phyloP scores from a whole-genome alignment of 2,113 vertebrate genomes.

The Spermophilus dauricus region DNA sequence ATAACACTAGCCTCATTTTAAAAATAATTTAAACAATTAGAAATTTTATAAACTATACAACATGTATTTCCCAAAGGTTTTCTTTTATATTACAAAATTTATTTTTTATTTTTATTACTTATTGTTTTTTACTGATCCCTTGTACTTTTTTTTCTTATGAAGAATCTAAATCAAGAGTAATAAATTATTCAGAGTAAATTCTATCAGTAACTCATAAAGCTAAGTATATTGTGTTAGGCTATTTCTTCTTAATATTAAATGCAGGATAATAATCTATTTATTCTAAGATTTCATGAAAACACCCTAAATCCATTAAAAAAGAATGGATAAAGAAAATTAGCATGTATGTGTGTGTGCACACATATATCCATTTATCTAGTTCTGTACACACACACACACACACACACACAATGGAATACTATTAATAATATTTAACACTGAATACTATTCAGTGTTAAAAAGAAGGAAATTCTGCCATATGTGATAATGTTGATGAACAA shows the following conservation, averaged over 20 bases:
- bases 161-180: not conserved
- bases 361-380: no score
- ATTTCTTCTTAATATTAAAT: not conserved
- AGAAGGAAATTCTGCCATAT: not conserved
- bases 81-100: not conserved
- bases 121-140: no score
- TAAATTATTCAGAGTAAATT: conserved; percentile 1
- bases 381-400: no score
- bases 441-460: not conserved
- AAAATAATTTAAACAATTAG: not conserved
- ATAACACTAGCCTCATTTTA: not conserved
- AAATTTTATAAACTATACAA: not conserved
- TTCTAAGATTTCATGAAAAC: not conserved
- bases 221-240: not conserved
- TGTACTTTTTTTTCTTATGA: not conserved
- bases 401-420: not conserved
- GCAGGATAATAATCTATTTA: not conserved
- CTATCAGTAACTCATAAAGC: not conserved
- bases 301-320: not conserved
- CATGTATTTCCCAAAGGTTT: not conserved
- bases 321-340: not conserved
- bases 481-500: not conserved
- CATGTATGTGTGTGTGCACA: no score
- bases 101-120: not conserved
- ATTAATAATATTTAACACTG: no score